Base-by-base conservation (phyloP, 2,888 invertebrate genomes). In the Leucoma salicis region DNA sequence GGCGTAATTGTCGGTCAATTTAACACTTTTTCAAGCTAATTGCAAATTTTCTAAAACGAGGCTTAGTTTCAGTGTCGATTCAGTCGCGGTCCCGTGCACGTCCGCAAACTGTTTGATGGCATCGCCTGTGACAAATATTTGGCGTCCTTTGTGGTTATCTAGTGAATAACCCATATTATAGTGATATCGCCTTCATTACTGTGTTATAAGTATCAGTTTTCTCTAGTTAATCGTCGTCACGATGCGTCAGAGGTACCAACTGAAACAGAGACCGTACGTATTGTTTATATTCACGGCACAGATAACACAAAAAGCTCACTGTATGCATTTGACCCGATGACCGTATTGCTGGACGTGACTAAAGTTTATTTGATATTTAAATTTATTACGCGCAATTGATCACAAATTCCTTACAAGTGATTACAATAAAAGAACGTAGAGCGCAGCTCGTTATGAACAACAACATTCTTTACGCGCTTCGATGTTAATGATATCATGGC, bases 201-300 rank as follows among this genome's bases (percentile, higher is more conserved):
- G 53, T 57, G 57, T 49, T 53, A 47, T 45, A 63, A 63, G 67
- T 59, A 63, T 61, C 57, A 64, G 35, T 47, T 47, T 60, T 45
- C 43, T 63, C 58, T 74, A 71, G 63, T 67, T 64, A 69, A 44
- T 49, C 52, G 32, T 46, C 57, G 39, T 46, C 72, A 78, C 52
- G 53, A 89, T 89, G 88, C 86, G 88, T 66, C 88, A 89, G 72
- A 74, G 87, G 64, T 89, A 89, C 70, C 89, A 89, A 72, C 74
- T 89, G 69, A 87, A 88, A 72, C 88, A 88, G 60, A 80, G 78
- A 75, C 75, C 81, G 88, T 89, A 88, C 63, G 89, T 89, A 87
- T 79, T 52, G 58, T 63, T 21, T 21, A 48, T 59, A 42, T 53
- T 48, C 44, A 53, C 53, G 45, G 45, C 58, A 48, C 48, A 49